phyloP scores from a whole-genome alignment of 2,113 vertebrate species.

The Gobiocypris rarus region DNA sequence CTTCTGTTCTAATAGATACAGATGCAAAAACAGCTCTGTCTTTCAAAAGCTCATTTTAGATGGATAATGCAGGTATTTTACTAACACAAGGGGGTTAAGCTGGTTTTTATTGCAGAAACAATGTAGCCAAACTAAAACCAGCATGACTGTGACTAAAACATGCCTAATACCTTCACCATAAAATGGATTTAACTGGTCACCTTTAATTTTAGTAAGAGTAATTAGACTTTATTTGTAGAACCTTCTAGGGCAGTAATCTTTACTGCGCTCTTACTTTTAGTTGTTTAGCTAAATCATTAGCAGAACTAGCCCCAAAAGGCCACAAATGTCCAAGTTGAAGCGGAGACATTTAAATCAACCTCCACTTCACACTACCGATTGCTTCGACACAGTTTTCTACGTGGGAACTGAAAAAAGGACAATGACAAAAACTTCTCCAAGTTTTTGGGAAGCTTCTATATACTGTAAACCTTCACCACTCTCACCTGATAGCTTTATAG shows the following conservation, averaged over 20 bases:
- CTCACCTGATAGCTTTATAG: constrained; percentile 44
- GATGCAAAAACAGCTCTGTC: background rate
- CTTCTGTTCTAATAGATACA: no score
- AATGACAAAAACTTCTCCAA: background rate
- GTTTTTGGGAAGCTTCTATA: constrained; percentile 29
- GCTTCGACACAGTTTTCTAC: background rate
- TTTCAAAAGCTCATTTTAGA: background rate
- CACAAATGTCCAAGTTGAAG: constrained; percentile 13
- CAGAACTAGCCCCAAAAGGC: background rate
- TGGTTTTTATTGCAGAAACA: background rate
- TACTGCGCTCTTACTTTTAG: background rate
- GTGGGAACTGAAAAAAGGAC: background rate
- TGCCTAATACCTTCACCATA: background rate
- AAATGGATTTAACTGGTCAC: background rate
- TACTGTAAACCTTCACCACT: constrained; percentile 31
- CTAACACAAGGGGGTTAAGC: background rate
- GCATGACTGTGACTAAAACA: background rate
- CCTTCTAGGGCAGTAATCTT: background rate
- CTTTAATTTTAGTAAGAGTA: background rate
- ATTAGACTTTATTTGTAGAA: background rate
- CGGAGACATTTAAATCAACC: background rate
- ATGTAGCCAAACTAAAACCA: background rate
- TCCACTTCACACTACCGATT: background rate
- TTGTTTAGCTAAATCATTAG: constrained; percentile 2
- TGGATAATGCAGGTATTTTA: background rate